Evolutionary conservation across 2,888 invertebrate genomes (phyloP).

Genomic region (Carcina quercana): DNA sequence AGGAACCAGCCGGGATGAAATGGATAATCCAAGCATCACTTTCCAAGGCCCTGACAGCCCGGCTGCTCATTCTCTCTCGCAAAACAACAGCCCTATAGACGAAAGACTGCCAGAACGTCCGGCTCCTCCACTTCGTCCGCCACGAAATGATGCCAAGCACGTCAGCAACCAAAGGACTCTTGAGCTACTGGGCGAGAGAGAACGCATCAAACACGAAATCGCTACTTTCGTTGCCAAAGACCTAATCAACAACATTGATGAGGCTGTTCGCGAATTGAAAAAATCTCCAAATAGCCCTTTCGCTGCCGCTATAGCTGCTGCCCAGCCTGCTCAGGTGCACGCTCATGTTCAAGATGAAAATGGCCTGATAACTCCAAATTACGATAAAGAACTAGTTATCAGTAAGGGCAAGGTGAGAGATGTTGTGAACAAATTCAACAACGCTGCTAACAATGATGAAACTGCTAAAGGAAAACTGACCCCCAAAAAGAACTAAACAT

Average conservation of each 20-base stretch:
- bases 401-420: conserved; percentile 67
- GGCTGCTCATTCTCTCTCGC: conserved; percentile 51
- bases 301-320: conserved; percentile 1
- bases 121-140: too few species aligned
- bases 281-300: conserved; percentile 4
- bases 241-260: conserved; percentile 61
- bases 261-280: conserved; percentile 56
- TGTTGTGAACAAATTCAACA: conserved; percentile 64
- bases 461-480: not conserved
- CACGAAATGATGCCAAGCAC: too few species aligned
- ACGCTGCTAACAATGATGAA: conserved; percentile 17
- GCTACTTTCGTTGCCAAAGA: conserved; percentile 65
- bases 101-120: not conserved
- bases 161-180: conserved; percentile 17
- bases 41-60: conserved; percentile 68
- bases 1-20: conserved; percentile 27
- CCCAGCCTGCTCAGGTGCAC: conserved; percentile 21
- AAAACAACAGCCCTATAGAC: conserved; percentile 11
- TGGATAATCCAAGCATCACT: conserved; percentile 59
- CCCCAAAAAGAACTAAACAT: conserved; percentile 1
- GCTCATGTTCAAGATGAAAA: conserved; percentile 41
- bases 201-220: conserved; percentile 63
- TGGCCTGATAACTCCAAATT: conserved; percentile 54
- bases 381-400: conserved; percentile 60
- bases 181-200: conserved; percentile 52